Evolutionary conservation across 2,113 vertebrate species (phyloP).

Genomic region (Mormyrus iriodes): DNA sequence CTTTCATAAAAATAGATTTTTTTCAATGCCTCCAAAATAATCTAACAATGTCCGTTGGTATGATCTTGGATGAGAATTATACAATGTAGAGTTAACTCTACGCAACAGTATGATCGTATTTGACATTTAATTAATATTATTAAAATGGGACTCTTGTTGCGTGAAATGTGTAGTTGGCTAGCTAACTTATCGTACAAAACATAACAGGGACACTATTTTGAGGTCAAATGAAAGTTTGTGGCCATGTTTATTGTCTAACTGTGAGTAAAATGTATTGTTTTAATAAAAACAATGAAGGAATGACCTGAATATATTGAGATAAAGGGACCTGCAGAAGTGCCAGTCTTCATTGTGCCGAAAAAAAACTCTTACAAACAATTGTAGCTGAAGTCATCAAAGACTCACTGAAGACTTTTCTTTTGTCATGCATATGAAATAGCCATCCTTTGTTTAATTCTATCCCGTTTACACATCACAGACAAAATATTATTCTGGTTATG

Average conservation of each 20-base stretch:
- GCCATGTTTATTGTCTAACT: not conserved
- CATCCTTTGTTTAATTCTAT: not conserved
- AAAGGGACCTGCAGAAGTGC: not conserved
- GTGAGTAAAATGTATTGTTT: not conserved
- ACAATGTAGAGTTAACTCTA: not conserved
- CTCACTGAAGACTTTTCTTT: not conserved
- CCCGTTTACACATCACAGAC: not conserved
- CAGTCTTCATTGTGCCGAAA: not conserved
- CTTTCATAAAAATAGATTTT: not conserved
- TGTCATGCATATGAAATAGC: conserved; percentile 1
- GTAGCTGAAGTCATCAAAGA: conserved; percentile 1
- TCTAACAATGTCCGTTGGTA: not conserved
- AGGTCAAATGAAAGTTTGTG: not conserved
- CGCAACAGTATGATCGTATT: not conserved
- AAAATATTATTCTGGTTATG: conserved; percentile 4
- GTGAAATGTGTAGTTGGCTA: not conserved
- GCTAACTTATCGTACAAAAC: not conserved
- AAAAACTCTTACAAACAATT: not conserved
- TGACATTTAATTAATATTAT: not conserved
- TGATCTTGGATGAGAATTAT: not conserved
- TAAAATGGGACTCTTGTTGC: not conserved
- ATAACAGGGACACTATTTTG: not conserved
- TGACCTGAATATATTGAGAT: not conserved
- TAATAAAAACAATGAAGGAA: not conserved
- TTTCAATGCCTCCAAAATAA: not conserved